Evolutionary conservation across 2,888 invertebrate species (phyloP), one percentile per base, ranked within the genome.

Genomic region (Agrochola lychnidis): DNA sequence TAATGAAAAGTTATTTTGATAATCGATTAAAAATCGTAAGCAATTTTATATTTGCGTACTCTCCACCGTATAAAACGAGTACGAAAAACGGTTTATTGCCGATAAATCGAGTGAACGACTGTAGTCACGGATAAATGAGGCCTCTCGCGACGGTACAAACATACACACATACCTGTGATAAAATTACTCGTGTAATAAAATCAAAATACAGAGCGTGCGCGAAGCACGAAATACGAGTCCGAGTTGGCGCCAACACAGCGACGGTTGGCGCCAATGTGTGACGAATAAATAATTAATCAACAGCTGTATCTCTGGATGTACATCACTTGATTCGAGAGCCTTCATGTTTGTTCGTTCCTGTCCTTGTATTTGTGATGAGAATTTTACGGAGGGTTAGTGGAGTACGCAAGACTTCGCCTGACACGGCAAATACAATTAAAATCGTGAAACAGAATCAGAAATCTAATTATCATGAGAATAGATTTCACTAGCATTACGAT

Each of bases 121-220:
- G 79, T 85, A 85, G 87, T 81, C 86, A 85, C 78, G 88, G 78
- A 78, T 76, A 90, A 81, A 88, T 79, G 85, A 89, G 89, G 87
- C 88, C 89, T 87, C 86, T 86, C 81, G 86, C 78, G 85, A 88
- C 84, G 82, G 86, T 73, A 82, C 84, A 84, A 86, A 81, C 84
- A 89, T 82, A 86, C 69, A 79, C 72, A 84, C 84, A 81, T 85
- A 85, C 86, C 84, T 81, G 88, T 84, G 83, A 88, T 91, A 89
- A 91, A 92, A 90, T 89, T 84, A 87, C 87, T 83, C 83, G 79
- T 71, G 89, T 88, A 90, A 91, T 91, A 91, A 92, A 93, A 92
- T 88, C 86, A 87, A 87, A 89, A 90, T 90, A 73, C 70, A 74
- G 73, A 66, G 76, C 73, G 73, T 74, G 71, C 69, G 78, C 71